phyloP scores from a whole-genome alignment of 2,888 invertebrate genomes.

The Actias luna region DNA sequence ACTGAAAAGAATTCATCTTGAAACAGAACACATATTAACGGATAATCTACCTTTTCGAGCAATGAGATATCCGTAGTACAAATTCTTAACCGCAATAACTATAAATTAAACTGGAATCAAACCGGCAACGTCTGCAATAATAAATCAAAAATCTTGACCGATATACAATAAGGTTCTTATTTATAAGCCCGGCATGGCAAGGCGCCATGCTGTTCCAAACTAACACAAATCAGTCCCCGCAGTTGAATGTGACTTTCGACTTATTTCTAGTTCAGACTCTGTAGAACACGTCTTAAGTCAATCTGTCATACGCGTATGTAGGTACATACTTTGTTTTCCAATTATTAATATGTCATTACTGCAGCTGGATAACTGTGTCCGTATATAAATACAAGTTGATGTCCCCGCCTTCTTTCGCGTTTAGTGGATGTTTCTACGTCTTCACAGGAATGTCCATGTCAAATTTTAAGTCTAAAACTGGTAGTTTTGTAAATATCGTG shows the following conservation, averaged over 20 bases:
- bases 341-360: neutral
- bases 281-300: slow-evolving; percentile 12
- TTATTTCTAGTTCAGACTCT: neutral
- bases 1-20: too few relatives aligned
- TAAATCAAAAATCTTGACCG: neutral
- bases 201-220: slow-evolving; percentile 8
- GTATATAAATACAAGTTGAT: too few relatives aligned
- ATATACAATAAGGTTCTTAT: neutral
- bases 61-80: neutral
- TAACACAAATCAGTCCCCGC: slow-evolving; percentile 6
- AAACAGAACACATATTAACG: too few relatives aligned
- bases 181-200: neutral
- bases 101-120: neutral
- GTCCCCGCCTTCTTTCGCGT: too few relatives aligned
- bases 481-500: too few relatives aligned
- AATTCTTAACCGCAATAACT: neutral
- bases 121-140: neutral
- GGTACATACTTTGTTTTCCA: neutral
- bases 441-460: too few relatives aligned
- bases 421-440: too few relatives aligned
- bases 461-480: too few relatives aligned
- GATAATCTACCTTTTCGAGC: too few relatives aligned
- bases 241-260: neutral
- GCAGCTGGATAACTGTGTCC: too few relatives aligned
- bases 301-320: neutral